Evolutionary conservation across 1,140 invertebrate genomes (phyloP).

Genomic region (Drosophila gunungcola): DNA sequence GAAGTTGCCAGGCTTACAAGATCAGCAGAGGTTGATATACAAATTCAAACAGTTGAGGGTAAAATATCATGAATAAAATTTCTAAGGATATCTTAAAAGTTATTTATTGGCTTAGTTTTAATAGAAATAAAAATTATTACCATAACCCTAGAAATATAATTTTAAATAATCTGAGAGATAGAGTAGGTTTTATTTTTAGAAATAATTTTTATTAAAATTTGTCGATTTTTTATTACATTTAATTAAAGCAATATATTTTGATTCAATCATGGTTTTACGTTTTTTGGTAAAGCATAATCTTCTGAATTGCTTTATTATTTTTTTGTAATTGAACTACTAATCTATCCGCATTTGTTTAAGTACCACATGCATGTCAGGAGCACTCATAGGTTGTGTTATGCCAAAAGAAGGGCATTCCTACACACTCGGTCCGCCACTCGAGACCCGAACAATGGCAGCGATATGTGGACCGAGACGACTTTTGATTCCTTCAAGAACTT

Average conservation of each 20-base stretch:
- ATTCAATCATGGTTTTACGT: too few species aligned
- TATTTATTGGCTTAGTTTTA: too few species aligned
- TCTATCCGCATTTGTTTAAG: background rate
- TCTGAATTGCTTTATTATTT: too few species aligned
- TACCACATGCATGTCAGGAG: constrained; percentile 1
- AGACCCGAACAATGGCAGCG: constrained; percentile 47
- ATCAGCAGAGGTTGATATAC: constrained; percentile 61
- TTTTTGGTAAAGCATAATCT: too few species aligned
- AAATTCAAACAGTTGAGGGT: constrained; percentile 20
- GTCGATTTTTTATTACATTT: too few species aligned
- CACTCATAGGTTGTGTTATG: constrained; percentile 14
- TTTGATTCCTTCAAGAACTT: constrained; percentile 77
- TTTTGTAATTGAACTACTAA: background rate
- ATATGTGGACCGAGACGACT: constrained; percentile 55
- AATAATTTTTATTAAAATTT: too few species aligned
- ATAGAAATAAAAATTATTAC: too few species aligned
- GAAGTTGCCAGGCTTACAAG: constrained; percentile 66
- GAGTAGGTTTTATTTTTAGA: too few species aligned
- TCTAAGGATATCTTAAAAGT: background rate
- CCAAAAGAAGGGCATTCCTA: constrained; percentile 52
- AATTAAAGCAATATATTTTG: too few species aligned
- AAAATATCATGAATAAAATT: background rate
- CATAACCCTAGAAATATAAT: too few species aligned
- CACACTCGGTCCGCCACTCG: constrained; percentile 54
- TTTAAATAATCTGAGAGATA: too few species aligned